Conservation (phyloP, 2,113 vertebrate genomes). For the Callorhinus ursinus region DNA sequence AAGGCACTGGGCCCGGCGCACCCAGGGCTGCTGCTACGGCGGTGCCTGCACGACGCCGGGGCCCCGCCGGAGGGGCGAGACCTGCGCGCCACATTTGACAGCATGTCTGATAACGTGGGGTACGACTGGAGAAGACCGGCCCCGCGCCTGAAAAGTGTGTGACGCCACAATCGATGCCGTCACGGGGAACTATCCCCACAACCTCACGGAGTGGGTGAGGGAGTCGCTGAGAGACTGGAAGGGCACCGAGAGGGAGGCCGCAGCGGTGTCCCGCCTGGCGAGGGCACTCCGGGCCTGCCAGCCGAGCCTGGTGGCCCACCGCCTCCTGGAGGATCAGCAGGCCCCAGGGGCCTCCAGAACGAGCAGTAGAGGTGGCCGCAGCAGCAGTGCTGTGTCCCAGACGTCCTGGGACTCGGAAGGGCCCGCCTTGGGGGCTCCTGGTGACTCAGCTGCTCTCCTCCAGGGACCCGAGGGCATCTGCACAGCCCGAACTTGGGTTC, state of each 20-base stretch:
- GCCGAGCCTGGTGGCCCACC: slow-evolving; percentile 90
- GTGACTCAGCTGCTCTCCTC: accelerated
- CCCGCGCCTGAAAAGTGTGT: slow-evolving; percentile 83
- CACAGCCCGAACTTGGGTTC: accelerated
- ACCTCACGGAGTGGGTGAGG: slow-evolving; percentile 83
- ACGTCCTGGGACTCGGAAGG: accelerated
- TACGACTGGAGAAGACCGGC: slow-evolving; percentile 87
- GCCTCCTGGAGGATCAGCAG: slow-evolving; percentile 72
- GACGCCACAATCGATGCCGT: slow-evolving; percentile 87
- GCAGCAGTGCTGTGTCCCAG: not conserved
- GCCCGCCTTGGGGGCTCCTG: accelerated
- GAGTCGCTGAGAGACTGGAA: slow-evolving; percentile 88
- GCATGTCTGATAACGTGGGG: slow-evolving; percentile 85
- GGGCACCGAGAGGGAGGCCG: slow-evolving; percentile 73
- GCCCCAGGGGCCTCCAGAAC: too few relatives aligned
- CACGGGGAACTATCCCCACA: slow-evolving; percentile 60
- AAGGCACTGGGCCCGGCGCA: not conserved
- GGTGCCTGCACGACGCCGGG: not conserved
- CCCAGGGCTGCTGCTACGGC: slow-evolving; percentile 35
- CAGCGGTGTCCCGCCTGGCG: slow-evolving; percentile 81
- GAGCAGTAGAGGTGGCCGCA: accelerated
- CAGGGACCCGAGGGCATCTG: accelerated
- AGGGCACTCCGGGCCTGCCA: slow-evolving; percentile 84
- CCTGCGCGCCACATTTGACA: slow-evolving; percentile 78
- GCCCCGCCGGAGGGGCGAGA: slow-evolving; percentile 77